Evolutionary conservation across 1,140 invertebrate genomes (phyloP).

Genomic region (Daktulosphaira vitifoliae): DNA sequence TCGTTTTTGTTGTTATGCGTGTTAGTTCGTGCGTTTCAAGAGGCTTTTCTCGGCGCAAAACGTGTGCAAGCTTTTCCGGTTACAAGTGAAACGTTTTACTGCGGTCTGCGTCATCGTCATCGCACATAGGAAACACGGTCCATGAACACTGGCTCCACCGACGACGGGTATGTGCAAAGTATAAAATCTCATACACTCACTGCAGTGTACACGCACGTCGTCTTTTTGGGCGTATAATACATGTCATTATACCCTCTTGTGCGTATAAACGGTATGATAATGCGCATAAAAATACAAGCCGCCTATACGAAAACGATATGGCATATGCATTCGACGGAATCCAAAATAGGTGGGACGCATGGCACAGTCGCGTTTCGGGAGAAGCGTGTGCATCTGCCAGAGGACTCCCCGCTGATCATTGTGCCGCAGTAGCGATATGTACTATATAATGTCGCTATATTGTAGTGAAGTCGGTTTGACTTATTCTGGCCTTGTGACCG

Average conservation of each 20-base stretch:
- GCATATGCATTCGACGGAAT: too few species aligned
- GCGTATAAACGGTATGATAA: too few species aligned
- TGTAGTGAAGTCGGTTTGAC: too few species aligned
- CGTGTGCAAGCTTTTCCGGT: constrained; percentile 24
- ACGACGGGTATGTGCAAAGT: too few species aligned
- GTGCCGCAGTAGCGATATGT: neutral
- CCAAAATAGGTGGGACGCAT: neutral
- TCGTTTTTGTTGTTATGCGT: neutral
- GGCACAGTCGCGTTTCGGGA: neutral
- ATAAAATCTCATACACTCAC: too few species aligned
- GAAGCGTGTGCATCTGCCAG: constrained; percentile 1
- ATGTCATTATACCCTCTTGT: too few species aligned
- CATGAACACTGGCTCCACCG: neutral
- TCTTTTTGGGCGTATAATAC: too few species aligned
- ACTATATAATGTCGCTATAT: too few species aligned
- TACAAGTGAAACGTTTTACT: constrained; percentile 28
- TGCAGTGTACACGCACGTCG: too few species aligned
- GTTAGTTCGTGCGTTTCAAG: constrained; percentile 27
- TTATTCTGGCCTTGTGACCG: neutral
- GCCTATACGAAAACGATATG: too few species aligned
- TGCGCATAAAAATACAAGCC: too few species aligned
- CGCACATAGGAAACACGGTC: constrained; percentile 13
- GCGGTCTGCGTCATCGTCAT: neutral
- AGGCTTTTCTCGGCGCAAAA: constrained; percentile 24
- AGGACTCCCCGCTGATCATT: constrained; percentile 30